Percentiles rank a stretch among this genome's conserved stretches.
phyloP scores from a whole-genome alignment of 2,888 invertebrate genomes.

The Agrotis puta region DNA sequence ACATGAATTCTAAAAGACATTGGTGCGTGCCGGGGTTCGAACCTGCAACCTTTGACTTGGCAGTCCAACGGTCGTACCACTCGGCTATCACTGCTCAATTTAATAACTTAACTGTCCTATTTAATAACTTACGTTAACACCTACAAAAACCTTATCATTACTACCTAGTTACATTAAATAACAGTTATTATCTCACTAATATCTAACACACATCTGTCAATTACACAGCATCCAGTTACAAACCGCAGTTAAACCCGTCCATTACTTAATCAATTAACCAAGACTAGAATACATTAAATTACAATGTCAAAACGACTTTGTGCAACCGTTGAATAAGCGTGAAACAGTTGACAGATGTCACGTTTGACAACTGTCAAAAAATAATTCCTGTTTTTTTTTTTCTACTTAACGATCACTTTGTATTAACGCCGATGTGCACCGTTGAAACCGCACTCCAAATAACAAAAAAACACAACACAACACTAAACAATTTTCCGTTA shows the following conservation, averaged over 20 bases:
- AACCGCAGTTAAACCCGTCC: constrained; percentile 59
- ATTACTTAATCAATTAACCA: constrained; percentile 73
- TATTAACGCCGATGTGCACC: constrained; percentile 62
- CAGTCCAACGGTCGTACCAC: no score
- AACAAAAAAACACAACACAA: constrained; percentile 56
- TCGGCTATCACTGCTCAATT: no score
- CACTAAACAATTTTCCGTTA: constrained; percentile 35
- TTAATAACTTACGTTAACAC: constrained; percentile 21
- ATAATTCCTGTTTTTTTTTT: constrained; percentile 44
- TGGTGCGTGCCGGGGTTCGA: no score
- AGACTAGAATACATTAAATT: constrained; percentile 68
- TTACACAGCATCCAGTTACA: constrained; percentile 62
- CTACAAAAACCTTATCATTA: constrained; percentile 27
- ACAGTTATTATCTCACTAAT: constrained; percentile 54
- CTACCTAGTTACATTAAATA: constrained; percentile 39
- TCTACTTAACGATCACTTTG: constrained; percentile 41
- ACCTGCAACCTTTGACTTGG: no score
- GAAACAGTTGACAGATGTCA: constrained; percentile 62
- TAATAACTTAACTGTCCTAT: no score
- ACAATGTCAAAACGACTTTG: constrained; percentile 68
- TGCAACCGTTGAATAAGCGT: constrained; percentile 54
- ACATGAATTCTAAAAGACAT: no score
- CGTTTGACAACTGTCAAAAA: constrained; percentile 58
- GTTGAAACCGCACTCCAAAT: constrained; percentile 44
- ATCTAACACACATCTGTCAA: constrained; percentile 51